Evolutionary conservation across 2,888 invertebrate species (phyloP).

Genomic region (Torymus tubicola): DNA sequence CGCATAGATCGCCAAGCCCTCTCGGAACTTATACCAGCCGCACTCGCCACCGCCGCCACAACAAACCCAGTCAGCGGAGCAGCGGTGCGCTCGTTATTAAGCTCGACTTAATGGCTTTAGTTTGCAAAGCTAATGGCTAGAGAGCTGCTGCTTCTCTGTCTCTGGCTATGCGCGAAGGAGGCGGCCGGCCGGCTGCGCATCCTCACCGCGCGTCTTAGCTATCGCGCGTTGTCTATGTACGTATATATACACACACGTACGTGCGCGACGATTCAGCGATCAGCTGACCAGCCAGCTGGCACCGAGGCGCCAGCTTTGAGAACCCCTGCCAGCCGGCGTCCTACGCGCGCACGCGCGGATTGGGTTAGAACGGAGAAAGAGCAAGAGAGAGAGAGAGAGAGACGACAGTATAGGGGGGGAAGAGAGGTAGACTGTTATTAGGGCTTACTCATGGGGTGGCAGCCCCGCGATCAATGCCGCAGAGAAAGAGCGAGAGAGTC

Average conservation of each 20-base stretch:
- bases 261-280: conserved; percentile 59
- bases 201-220: neutral
- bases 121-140: conserved; percentile 12
- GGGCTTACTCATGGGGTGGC: conserved; percentile 75
- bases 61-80: neutral
- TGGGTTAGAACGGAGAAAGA: conserved; percentile 35
- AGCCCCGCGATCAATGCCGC: conserved; percentile 73
- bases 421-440: conserved; percentile 69
- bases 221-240: neutral
- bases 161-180: neutral
- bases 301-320: conserved; percentile 57
- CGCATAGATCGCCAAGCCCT: too few relatives aligned
- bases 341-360: conserved; percentile 55
- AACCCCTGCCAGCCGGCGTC: conserved; percentile 62
- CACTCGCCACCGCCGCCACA: too few relatives aligned
- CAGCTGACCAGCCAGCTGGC: conserved; percentile 73
- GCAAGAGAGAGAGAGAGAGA: conserved; percentile 47
- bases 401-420: conserved; percentile 59
- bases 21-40: too few relatives aligned
- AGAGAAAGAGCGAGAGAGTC: conserved; percentile 35
- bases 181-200: neutral
- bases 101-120: conserved; percentile 8
- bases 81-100: neutral
- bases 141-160: neutral
- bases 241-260: neutral